phyloP scores from a whole-genome alignment of 2,797 vertebrate genomes.

The Loriculus beryllinus region DNA sequence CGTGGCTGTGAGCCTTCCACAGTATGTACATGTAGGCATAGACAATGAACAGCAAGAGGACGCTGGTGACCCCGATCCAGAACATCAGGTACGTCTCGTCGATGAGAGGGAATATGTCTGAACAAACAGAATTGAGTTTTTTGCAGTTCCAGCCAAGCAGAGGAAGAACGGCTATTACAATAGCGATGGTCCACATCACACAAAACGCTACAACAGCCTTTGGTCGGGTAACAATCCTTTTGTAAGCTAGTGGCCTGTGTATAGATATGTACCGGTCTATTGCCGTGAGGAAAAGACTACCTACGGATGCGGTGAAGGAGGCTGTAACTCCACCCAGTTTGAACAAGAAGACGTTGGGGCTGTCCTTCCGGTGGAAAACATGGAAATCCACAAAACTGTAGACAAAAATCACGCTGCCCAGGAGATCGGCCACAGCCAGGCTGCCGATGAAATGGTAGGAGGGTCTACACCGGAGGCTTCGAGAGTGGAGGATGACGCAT shows the following conservation, averaged over 20 bases:
- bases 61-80: conserved; percentile 96
- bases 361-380: conserved; percentile 97
- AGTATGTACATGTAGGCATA: conserved; percentile 99
- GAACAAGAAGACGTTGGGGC: conserved; percentile 95
- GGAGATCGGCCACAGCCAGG: conserved; percentile 93
- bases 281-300: conserved; percentile 98
- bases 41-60: conserved; percentile 95
- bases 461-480: conserved; percentile 92
- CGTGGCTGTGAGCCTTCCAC: conserved; percentile 97
- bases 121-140: conserved; percentile 92
- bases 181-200: conserved; percentile 98
- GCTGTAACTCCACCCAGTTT: conserved; percentile 97
- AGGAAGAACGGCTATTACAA: conserved; percentile 94
- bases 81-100: conserved; percentile 98
- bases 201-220: conserved; percentile 98
- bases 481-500: conserved; percentile 94
- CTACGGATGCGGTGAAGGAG: conserved; percentile 96
- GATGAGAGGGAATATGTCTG: conserved; percentile 97
- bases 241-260: conserved; percentile 93
- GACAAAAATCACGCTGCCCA: conserved; percentile 98
- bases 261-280: conserved; percentile 99
- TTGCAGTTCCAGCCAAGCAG: conserved; percentile 99
- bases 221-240: conserved; percentile 96
- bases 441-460: conserved; percentile 99
- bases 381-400: conserved; percentile 99